Evolutionary conservation across 2,113 vertebrate genomes (phyloP), one percentile per base, ranked within the genome.

Genomic region (Chionis minor): DNA sequence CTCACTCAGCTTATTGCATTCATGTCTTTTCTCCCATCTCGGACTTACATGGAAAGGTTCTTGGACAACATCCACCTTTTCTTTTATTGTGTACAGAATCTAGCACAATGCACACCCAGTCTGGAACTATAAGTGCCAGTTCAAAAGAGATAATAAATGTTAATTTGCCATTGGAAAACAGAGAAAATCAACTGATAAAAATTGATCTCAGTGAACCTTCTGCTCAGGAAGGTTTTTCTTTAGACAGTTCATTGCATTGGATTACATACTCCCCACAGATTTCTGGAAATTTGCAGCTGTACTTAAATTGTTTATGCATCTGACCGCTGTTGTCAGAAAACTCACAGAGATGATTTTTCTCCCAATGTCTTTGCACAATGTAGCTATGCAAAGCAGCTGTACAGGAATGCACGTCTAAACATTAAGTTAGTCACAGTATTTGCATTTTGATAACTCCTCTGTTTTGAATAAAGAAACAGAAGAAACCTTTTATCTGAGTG

Each of bases 361-460:
- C 49, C 6, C 30, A 26, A 4, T 86, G 73, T 86, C 92, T 92
- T 81, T 91, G 33, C 45, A 96, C 72, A 65, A 81, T 71, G 90
- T 26, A 91, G 45, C 66, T 28, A 4, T 0, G 4, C 44, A 82
- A 66, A 65, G 92, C 78, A 97, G 96, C 91, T 98, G 94, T 70
- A 90, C 74, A 90, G 95, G 72, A 97, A 95, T 90, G 80, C 58
- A 88, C 75, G 83, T 94, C 92, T 82, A 49, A 95, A 94, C 94
- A 95, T 82, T 91, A 92, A 96, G 88, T 90, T 94, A 97, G 92
- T 93, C 95, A 97, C 11, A 92, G 58, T 86, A 98, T 98, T 98
- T 98, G 97, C 98, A 98, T 98, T 98, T 98, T 98, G 96, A 97
- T 98, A 98, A 96, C 77, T 96, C 72, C 84, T 97, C 84, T 0